These are phyloP conservation scores for Buteo buteo DNA, from an alignment of 2,113 vertebrate genomes.

Conservation along the genomic window DNA sequence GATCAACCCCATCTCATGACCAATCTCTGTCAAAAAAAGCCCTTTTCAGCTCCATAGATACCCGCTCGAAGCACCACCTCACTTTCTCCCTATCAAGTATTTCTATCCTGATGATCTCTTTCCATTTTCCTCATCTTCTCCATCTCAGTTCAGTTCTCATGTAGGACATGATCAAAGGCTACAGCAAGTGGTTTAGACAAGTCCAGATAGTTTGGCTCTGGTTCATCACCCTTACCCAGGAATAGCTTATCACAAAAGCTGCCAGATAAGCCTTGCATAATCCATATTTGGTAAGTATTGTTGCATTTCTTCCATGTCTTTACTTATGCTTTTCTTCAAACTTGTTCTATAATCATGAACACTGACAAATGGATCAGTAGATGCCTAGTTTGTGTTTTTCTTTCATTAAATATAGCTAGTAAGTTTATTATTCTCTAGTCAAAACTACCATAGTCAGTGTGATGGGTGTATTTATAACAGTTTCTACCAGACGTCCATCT, in stretches of 20 bases:
- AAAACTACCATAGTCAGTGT: background rate
- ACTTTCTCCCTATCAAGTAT: background rate
- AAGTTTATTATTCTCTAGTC: slow-evolving; percentile 59
- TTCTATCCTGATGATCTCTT: background rate
- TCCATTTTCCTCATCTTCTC: background rate
- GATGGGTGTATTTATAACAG: slow-evolving; percentile 15
- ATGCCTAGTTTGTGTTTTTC: slow-evolving; percentile 7
- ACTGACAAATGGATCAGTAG: background rate
- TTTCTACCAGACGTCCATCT: background rate
- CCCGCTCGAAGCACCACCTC: accelerated
- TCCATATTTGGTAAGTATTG: slow-evolving; percentile 35
- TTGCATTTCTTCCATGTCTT: slow-evolving; percentile 5
- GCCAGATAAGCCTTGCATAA: background rate
- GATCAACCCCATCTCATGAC: background rate
- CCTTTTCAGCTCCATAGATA: background rate
- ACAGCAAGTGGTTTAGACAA: background rate
- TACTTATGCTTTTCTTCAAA: background rate
- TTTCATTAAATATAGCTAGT: slow-evolving; percentile 27
- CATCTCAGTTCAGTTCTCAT: background rate
- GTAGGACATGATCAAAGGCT: background rate
- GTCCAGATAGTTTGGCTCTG: background rate
- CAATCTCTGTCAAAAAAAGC: background rate
- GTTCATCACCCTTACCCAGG: background rate
- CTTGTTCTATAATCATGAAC: background rate
- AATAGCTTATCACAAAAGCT: slow-evolving; percentile 12